Percentiles rank a stretch among this genome's conserved stretches.
These are phyloP conservation scores for Calonectris borealis DNA, from an alignment of 2,113 vertebrate species.

Conservation along the genomic window DNA sequence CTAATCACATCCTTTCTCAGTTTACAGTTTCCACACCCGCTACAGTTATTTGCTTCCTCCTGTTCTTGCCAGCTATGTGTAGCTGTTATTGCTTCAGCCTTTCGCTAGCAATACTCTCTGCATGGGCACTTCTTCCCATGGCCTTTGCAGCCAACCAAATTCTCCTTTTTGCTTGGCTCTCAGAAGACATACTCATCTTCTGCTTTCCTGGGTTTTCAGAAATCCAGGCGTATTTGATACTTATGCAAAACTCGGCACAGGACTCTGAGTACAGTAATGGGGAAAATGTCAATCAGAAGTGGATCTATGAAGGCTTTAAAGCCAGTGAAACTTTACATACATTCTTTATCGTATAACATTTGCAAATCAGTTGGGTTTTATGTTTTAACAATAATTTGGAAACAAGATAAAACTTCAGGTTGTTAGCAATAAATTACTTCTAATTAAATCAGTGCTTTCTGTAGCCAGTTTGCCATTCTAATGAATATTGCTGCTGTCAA, in stretches of 20 bases:
- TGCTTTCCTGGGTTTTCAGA: not conserved
- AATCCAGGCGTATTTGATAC: not conserved
- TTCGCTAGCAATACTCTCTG: not conserved
- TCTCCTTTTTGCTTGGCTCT: not conserved
- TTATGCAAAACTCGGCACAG: not conserved
- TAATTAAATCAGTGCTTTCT: not conserved
- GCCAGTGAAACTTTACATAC: not conserved
- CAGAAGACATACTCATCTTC: not conserved
- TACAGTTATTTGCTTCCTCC: not conserved
- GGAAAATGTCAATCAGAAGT: not conserved
- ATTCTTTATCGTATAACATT: not conserved
- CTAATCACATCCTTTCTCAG: conserved; percentile 35
- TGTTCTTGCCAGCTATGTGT: not conserved
- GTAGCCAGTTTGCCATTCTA: not conserved
- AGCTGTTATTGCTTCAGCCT: not conserved
- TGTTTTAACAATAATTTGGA: not conserved
- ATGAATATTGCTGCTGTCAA: not conserved
- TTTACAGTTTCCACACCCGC: not conserved
- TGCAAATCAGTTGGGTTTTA: not conserved
- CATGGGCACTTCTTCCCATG: not conserved
- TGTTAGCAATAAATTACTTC: not conserved
- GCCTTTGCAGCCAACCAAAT: not conserved
- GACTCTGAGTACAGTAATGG: not conserved
- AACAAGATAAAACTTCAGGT: not conserved
- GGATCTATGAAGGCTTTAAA: not conserved